These are phyloP conservation scores for Cephus pulcher DNA, from an alignment of 2,888 invertebrate genomes.

Conservation along the genomic window DNA sequence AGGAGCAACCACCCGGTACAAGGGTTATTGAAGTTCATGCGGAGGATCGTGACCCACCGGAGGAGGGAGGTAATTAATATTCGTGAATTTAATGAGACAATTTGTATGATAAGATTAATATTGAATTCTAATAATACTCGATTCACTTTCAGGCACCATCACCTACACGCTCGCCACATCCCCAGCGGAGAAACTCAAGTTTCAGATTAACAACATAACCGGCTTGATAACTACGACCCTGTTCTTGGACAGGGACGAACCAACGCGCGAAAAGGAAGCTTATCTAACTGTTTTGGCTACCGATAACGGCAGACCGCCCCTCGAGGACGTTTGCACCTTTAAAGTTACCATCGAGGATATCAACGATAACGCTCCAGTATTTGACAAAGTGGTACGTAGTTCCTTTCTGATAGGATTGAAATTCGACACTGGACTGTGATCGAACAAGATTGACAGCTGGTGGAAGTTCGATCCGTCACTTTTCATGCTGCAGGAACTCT, in stretches of 20 bases:
- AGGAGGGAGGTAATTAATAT: slow-evolving; percentile 73
- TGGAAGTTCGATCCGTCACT: background rate
- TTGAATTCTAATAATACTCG: background rate
- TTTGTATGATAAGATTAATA: background rate
- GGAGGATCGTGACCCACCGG: slow-evolving; percentile 78
- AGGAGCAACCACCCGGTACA: slow-evolving; percentile 80
- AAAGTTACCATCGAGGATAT: slow-evolving; percentile 91
- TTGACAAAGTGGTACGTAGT: slow-evolving; percentile 81
- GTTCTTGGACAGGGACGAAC: slow-evolving; percentile 91
- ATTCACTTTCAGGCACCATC: slow-evolving; percentile 70
- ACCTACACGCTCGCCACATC: slow-evolving; percentile 86
- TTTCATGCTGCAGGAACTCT: background rate
- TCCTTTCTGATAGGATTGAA: background rate
- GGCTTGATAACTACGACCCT: slow-evolving; percentile 83
- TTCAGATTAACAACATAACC: slow-evolving; percentile 81
- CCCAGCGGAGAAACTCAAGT: slow-evolving; percentile 80
- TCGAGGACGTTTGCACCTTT: slow-evolving; percentile 94
- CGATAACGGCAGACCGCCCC: slow-evolving; percentile 90
- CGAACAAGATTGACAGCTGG: background rate
- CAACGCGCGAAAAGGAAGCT: slow-evolving; percentile 82
- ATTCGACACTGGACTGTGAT: background rate
- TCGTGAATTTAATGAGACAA: background rate
- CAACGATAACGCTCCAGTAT: slow-evolving; percentile 90
- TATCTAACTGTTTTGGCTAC: slow-evolving; percentile 91
- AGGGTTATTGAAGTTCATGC: slow-evolving; percentile 83